Conservation (phyloP, 1,140 invertebrate genomes). For the Drosophila parabipectinata region DNA sequence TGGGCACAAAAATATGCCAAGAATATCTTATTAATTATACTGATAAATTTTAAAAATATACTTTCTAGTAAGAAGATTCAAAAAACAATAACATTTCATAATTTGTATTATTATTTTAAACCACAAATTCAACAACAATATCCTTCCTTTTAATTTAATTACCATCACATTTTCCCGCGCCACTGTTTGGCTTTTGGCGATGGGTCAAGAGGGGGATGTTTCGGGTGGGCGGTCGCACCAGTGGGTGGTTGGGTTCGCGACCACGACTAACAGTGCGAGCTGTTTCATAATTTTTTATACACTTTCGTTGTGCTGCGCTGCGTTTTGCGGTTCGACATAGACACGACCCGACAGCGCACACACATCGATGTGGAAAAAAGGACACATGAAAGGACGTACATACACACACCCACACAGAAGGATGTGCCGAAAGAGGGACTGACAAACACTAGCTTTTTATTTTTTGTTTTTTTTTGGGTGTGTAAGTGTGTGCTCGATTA, state of each 20-base stretch:
- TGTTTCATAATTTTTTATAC: slow-evolving; percentile 82
- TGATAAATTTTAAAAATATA: background rate
- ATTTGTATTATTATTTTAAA: too few species aligned
- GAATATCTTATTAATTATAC: too few species aligned
- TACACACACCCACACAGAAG: slow-evolving; percentile 19
- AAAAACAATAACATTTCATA: too few species aligned
- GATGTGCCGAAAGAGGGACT: slow-evolving; percentile 15
- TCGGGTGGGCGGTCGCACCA: background rate
- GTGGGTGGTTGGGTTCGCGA: slow-evolving; percentile 34
- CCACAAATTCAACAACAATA: too few species aligned
- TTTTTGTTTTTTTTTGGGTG: background rate
- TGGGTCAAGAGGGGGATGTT: slow-evolving; percentile 37
- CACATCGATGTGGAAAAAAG: slow-evolving; percentile 6
- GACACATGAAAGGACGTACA: background rate
- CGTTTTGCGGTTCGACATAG: slow-evolving; percentile 71
- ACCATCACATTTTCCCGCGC: background rate
- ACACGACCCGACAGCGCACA: slow-evolving; percentile 56
- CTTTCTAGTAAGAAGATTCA: too few species aligned
- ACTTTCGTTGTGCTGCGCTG: slow-evolving; percentile 69
- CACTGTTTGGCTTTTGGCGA: slow-evolving; percentile 30
- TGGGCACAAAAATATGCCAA: slow-evolving; percentile 1
- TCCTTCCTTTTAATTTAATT: background rate
- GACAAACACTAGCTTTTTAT: background rate
- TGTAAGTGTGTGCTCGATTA: slow-evolving; percentile 23
- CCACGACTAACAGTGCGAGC: slow-evolving; percentile 59